phyloP scores from a whole-genome alignment of 2,888 invertebrate species.

The Steromphala cineraria region DNA sequence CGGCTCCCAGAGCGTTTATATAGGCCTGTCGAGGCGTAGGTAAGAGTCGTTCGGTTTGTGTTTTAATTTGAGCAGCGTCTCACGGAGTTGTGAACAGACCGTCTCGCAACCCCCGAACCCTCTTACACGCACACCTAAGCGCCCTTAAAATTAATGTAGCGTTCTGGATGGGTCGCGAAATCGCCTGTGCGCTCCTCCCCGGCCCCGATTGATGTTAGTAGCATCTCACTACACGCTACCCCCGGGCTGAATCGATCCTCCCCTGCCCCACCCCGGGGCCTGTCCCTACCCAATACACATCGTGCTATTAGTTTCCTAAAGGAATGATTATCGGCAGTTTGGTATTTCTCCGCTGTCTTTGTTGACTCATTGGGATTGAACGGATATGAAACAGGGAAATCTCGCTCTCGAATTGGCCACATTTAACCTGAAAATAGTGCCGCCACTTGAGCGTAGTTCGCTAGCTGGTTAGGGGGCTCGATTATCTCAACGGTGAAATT shows the following conservation, averaged over 20 bases:
- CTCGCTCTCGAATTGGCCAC: constrained; percentile 27
- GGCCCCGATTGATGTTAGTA: constrained; percentile 20
- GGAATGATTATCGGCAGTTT: constrained; percentile 29
- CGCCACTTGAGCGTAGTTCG: constrained; percentile 3
- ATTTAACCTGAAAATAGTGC: constrained; percentile 40
- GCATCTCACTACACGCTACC: constrained; percentile 16
- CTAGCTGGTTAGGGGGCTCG: neutral
- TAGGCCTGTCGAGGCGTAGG: neutral
- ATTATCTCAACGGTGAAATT: constrained; percentile 39
- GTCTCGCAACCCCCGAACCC: neutral
- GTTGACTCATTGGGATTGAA: constrained; percentile 33
- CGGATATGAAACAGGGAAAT: constrained; percentile 32
- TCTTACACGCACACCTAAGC: constrained; percentile 14
- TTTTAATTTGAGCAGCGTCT: constrained; percentile 21
- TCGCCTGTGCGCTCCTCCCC: constrained; percentile 7
- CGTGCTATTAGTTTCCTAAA: constrained; percentile 30
- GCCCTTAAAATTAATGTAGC: constrained; percentile 28
- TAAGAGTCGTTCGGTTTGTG: constrained; percentile 21
- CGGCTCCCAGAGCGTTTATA: neutral
- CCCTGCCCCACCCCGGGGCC: neutral
- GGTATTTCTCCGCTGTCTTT: constrained; percentile 27
- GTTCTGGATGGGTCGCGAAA: neutral
- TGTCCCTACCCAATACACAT: neutral
- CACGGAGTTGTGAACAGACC: neutral
- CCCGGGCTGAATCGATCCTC: constrained; percentile 9